Percentiles rank a stretch among this genome's conserved stretches.
Conservation (phyloP, 2,888 invertebrate species). For the Coremacera marginata region DNA sequence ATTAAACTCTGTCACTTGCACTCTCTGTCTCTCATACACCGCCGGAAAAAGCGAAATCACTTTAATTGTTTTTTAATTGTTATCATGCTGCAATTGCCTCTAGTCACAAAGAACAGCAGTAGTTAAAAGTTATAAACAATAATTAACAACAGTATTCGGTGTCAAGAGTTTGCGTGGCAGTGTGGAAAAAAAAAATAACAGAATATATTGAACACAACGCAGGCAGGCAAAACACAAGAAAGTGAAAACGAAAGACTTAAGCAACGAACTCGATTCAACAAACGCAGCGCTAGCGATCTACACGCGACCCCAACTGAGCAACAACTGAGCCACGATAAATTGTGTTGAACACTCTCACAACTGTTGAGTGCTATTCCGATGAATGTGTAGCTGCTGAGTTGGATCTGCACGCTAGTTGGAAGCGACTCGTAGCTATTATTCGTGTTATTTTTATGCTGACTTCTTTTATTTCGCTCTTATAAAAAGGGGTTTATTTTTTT, state of each 20-base stretch:
- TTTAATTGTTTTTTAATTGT: slow-evolving; percentile 25
- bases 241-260: slow-evolving; percentile 52
- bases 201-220: slow-evolving; percentile 8
- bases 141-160: slow-evolving; percentile 23
- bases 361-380: neutral
- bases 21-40: neutral
- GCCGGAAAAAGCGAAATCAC: slow-evolving; percentile 29
- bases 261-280: slow-evolving; percentile 44
- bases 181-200: slow-evolving; percentile 17
- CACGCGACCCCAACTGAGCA: slow-evolving; percentile 44
- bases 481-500: too few relatives aligned
- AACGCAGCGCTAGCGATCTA: slow-evolving; percentile 16
- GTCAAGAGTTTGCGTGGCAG: slow-evolving; percentile 35
- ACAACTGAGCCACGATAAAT: slow-evolving; percentile 42
- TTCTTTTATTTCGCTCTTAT: too few relatives aligned
- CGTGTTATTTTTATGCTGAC: neutral
- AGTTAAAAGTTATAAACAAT: slow-evolving; percentile 8
- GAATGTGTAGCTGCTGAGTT: neutral
- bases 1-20: slow-evolving; percentile 15
- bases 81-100: slow-evolving; percentile 5
- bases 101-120: slow-evolving; percentile 1
- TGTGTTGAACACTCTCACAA: neutral
- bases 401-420: neutral
- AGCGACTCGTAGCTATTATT: neutral
- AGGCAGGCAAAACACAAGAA: slow-evolving; percentile 29